Conservation (phyloP, 2,797 vertebrate genomes). For the Aythya fuligula region DNA sequence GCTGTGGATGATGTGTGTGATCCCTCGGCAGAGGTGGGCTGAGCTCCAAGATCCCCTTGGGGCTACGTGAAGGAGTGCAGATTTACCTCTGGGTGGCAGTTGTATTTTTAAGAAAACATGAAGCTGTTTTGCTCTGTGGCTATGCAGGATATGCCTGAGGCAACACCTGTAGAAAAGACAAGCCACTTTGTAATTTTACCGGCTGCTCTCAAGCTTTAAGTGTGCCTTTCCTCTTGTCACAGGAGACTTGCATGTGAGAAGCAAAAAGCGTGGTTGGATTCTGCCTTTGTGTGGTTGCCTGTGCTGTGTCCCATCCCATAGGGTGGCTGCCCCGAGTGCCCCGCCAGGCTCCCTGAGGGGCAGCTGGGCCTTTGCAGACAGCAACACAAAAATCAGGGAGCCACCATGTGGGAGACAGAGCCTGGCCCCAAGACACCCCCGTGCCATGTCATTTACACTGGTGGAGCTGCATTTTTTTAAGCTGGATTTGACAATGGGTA, state of each 20-base stretch:
- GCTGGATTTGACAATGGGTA: rapidly evolving
- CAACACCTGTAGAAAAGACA: background rate
- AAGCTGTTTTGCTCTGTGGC: background rate
- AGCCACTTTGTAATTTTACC: too few species aligned
- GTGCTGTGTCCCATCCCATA: too few species aligned
- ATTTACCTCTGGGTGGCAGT: background rate
- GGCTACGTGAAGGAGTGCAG: rapidly evolving
- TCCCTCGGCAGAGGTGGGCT: background rate
- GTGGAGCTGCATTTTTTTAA: background rate
- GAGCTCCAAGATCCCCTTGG: rapidly evolving
- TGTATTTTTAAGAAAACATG: background rate
- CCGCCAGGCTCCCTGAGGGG: too few species aligned
- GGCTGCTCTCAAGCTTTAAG: background rate
- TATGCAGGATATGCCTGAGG: background rate
- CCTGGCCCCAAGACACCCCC: too few species aligned
- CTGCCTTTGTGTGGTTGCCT: too few species aligned
- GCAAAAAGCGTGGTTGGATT: rapidly evolving
- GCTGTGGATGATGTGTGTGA: rapidly evolving
- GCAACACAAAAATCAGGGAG: too few species aligned
- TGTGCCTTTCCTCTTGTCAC: background rate
- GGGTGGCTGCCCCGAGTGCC: too few species aligned
- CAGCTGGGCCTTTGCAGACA: background rate
- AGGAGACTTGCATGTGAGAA: background rate
- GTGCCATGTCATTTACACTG: rapidly evolving
- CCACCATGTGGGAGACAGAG: background rate